Evolutionary conservation across 2,888 invertebrate genomes (phyloP), one percentile per base, ranked within the genome.

Genomic region (Cryptops parisi): DNA sequence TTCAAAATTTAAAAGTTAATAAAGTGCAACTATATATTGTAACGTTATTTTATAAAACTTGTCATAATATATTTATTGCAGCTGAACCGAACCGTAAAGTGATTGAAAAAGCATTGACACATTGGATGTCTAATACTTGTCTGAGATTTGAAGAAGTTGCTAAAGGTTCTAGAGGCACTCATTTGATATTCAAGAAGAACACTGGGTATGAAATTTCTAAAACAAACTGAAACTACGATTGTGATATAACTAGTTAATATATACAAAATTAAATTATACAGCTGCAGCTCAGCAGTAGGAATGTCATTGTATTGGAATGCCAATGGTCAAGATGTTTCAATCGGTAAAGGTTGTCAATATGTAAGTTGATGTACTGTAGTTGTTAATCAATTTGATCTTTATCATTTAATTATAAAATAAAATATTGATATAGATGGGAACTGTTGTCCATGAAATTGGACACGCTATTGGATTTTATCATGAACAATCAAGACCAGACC

Each of bases 401-500:
- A n/a, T n/a, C n/a, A n/a, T n/a, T n/a, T n/a, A n/a, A n/a, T n/a
- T n/a, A n/a, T n/a, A n/a, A 33, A 33, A 33, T 9, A 12, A 33
- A 12, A 15, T 17, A 6, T 43, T 23, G 12, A 6, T 46, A 22
- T 22, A 49, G 49, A 33, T 26, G 15, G 33, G 6, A 5, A 49
- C 49, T 17, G 49, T 49, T 33, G 49, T 39, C 3, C 49, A 49
- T 39, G 49, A 49, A 39, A 12, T 49, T 33, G 49, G 49, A 12
- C 49, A 49, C 21, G 49, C 49, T 17, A 33, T 49, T 22, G 49
- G 49, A 3, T 49, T 49, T 12, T 49, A 49, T 21, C 49, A 49
- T 21, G 49, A 49, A 38, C 49, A 49, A 5, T 49, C 49, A 5
- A 21, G 49, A 23, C 49, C 33, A 12, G 49, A 49, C 21, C 3